Evolutionary conservation across 2,113 vertebrate species (phyloP).

Genomic region (Clarias macrocephalus): DNA sequence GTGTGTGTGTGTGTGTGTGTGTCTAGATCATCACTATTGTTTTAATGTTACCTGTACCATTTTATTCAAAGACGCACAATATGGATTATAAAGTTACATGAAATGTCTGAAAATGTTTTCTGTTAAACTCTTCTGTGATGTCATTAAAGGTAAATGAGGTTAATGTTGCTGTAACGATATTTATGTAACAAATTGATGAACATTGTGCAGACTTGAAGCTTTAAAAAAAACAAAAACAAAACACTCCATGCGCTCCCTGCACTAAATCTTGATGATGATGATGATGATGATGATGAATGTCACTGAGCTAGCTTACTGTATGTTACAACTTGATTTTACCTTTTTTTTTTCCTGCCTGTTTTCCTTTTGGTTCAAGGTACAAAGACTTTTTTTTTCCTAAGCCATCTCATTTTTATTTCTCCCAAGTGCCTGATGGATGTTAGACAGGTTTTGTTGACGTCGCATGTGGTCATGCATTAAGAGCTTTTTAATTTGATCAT

Average conservation of each 20-base stretch:
- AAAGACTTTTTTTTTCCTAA: not conserved
- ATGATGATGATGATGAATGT: not conserved
- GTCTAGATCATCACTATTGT: not conserved
- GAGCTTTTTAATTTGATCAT: not conserved
- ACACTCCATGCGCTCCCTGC: not conserved
- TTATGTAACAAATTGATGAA: too few relatives aligned
- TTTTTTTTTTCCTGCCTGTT: not conserved
- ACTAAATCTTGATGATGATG: not conserved
- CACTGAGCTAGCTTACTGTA: not conserved
- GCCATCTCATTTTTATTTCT: not conserved
- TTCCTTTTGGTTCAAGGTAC: not conserved
- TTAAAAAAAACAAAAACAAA: not conserved
- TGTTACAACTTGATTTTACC: not conserved
- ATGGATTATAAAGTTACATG: not conserved
- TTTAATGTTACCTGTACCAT: not conserved
- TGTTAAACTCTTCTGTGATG: not conserved
- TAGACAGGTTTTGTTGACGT: constrained; percentile 32
- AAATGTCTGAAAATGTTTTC: not conserved
- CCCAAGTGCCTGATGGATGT: constrained; percentile 67
- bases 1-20: not conserved
- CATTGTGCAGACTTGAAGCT: too few relatives aligned
- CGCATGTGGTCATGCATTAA: constrained; percentile 42
- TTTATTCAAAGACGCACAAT: not conserved
- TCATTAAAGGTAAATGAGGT: too few relatives aligned
- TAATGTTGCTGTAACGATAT: too few relatives aligned